Evolutionary conservation across 2,888 invertebrate species (phyloP), one percentile per base, ranked within the genome.

Genomic region (Ceramica pisi): DNA sequence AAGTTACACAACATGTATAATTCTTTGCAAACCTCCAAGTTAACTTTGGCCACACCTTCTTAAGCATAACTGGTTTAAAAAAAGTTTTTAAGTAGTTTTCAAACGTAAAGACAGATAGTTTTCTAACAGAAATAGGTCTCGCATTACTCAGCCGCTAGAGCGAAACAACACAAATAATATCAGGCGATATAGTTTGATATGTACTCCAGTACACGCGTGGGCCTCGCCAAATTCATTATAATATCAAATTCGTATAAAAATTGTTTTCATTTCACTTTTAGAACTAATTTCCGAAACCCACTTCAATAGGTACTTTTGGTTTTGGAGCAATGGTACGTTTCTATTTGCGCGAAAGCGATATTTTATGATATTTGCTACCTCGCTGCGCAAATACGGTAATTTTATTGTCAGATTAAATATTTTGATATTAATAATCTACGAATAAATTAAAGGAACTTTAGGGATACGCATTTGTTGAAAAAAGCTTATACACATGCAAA

Each of bases 241-340:
- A 90, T 92, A 92, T 92, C 90, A 91, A 92, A 92, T 90, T 88
- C 87, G 90, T 92, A 92, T 84, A 92, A 92, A 91, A 90, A 80
- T 79, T 83, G 77, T 85, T 84, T 75, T 78, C 64, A 67, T 77
- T 83, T 70, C 64, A 81, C 73, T 67, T 79, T 85, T 81, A 78
- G 75, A 73, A 72, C 83, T 85, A 83, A 81, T 71, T 72, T 72
- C 71, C 77, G 78, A 81, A 82, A 85, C 85, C 83, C 82, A 87
- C 80, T 50, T 80, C 63, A 44, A 69, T 74, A 81, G 75, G 75
- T 82, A 76, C 71, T 61, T 67, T 53, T 59, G 19, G 71, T 73
- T 79, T 81, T 82, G 84, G 85, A 85, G 88, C 89, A 88, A 85
- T 81, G 85, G 76, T 80, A 76, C 14, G 26, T 31, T 14, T 51